Percentiles rank a stretch among this genome's conserved stretches.
Conservation (phyloP, 92 coral and sea anemone genomes). For the Actinernus sp. region DNA sequence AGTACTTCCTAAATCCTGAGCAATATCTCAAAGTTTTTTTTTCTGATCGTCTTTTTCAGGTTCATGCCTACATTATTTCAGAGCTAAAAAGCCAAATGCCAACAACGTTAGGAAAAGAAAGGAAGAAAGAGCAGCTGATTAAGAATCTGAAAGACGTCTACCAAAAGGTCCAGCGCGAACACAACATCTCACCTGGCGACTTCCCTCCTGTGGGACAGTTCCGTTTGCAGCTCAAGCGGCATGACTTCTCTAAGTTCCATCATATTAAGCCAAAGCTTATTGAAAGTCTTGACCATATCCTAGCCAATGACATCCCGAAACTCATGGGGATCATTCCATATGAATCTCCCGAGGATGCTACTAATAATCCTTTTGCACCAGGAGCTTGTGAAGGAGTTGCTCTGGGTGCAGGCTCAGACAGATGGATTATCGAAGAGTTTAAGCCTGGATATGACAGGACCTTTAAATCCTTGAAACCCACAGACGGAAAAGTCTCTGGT, state of each 20-base stretch:
- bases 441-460: slow-evolving; percentile 82
- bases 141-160: slow-evolving; percentile 87
- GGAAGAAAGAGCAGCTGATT: slow-evolving; percentile 94
- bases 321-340: slow-evolving; percentile 97
- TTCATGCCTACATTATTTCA: slow-evolving; percentile 95
- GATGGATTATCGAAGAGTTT: slow-evolving; percentile 81
- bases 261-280: slow-evolving; percentile 78
- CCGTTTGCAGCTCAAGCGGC: slow-evolving; percentile 80
- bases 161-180: slow-evolving; percentile 94
- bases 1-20: no score
- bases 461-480: slow-evolving; percentile 76
- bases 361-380: slow-evolving; percentile 94
- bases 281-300: slow-evolving; percentile 86
- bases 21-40: no score
- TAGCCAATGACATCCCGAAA: slow-evolving; percentile 89
- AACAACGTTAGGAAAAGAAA: slow-evolving; percentile 97
- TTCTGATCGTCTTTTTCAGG: slow-evolving; percentile 41
- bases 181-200: slow-evolving; percentile 96
- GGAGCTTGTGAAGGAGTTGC: slow-evolving; percentile 96
- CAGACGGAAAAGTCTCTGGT: slow-evolving; percentile 78
- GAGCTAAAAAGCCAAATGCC: slow-evolving; percentile 98
- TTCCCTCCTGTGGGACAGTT: slow-evolving; percentile 92
- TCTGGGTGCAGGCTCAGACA: slow-evolving; percentile 87
- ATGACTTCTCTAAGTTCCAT: slow-evolving; percentile 95
- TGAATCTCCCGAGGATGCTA: slow-evolving; percentile 53